Evolutionary conservation across 2,113 vertebrate species (phyloP).

Genomic region (Struthio camelus): DNA sequence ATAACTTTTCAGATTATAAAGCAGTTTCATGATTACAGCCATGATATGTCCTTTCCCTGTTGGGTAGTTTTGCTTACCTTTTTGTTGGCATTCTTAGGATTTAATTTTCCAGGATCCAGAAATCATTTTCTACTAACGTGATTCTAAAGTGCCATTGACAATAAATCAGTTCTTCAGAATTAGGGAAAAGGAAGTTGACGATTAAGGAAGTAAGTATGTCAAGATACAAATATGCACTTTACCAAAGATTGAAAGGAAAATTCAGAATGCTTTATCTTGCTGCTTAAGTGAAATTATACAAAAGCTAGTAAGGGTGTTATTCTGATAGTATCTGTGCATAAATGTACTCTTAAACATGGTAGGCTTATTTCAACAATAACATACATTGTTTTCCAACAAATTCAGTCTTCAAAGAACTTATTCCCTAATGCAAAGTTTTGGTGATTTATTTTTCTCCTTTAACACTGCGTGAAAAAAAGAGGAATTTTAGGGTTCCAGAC

Average conservation of each 20-base stretch:
- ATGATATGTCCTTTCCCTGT: conserved; percentile 19
- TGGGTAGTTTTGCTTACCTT: conserved; percentile 41
- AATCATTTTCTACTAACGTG: conserved; percentile 29
- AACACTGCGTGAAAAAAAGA: background rate
- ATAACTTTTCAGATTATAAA: conserved; percentile 41
- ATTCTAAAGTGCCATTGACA: conserved; percentile 50
- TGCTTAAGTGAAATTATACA: background rate
- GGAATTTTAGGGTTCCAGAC: background rate
- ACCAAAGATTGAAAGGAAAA: background rate
- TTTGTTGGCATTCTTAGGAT: conserved; percentile 56
- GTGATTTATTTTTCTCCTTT: background rate
- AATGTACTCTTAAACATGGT: background rate
- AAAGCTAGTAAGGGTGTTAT: background rate
- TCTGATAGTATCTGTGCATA: background rate
- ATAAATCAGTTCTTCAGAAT: conserved; percentile 50
- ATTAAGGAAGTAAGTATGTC: conserved; percentile 11
- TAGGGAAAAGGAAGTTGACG: background rate
- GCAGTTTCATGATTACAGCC: conserved; percentile 4
- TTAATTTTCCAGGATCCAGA: conserved; percentile 56
- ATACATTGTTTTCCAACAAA: background rate
- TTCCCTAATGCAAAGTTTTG: background rate
- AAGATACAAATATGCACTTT: background rate
- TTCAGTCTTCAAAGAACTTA: background rate
- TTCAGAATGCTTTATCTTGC: background rate
- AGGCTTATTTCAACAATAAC: background rate